These are phyloP conservation scores for Tetheella fluctuosa DNA, from an alignment of 2,888 invertebrate genomes.

Conservation along the genomic window DNA sequence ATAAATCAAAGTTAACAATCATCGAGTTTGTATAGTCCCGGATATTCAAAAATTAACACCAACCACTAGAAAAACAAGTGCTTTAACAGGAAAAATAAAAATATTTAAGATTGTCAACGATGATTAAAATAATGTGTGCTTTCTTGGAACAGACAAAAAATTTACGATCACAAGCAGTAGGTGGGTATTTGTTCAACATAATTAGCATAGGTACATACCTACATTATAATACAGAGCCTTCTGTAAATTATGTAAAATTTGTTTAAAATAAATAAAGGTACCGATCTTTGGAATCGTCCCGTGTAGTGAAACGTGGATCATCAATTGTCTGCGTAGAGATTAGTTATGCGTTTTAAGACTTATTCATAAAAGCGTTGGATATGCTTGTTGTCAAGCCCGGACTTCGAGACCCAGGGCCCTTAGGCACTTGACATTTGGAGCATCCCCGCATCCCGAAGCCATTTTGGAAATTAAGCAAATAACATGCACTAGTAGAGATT, in stretches of 20 bases:
- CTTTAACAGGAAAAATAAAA: background rate
- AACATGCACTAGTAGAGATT: too few species aligned
- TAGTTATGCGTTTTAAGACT: background rate
- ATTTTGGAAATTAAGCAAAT: too few species aligned
- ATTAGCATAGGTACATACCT: background rate
- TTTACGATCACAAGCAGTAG: background rate
- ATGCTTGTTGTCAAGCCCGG: too few species aligned
- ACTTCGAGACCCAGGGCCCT: too few species aligned
- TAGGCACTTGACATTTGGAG: too few species aligned
- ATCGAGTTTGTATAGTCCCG: conserved; percentile 7
- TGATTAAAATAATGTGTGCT: conserved; percentile 6
- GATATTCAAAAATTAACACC: conserved; percentile 2
- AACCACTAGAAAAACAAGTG: background rate
- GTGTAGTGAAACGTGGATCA: background rate
- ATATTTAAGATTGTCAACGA: background rate
- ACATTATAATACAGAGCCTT: background rate
- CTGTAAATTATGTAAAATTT: background rate
- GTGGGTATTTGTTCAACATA: conserved; percentile 1
- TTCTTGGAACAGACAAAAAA: conserved; percentile 10
- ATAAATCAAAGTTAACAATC: background rate
- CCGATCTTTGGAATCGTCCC: background rate
- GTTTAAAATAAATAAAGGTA: background rate
- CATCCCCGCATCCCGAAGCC: too few species aligned
- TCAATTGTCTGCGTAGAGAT: background rate
- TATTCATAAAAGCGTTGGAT: too few species aligned